These are phyloP conservation scores for Tetramorium simillimum DNA, from an alignment of 1,140 invertebrate genomes.

Conservation along the genomic window DNA sequence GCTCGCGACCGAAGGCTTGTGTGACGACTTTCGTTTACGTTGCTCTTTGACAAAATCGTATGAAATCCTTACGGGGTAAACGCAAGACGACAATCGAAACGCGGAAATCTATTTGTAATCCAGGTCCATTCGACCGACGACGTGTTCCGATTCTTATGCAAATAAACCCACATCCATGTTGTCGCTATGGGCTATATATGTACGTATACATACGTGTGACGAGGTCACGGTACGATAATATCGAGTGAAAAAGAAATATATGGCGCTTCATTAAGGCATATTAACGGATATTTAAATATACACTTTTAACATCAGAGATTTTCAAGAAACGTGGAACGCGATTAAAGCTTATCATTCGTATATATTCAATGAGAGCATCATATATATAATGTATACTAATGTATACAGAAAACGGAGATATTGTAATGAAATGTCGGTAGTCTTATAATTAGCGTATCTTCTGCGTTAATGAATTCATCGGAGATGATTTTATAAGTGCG, in stretches of 20 bases:
- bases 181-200: background rate
- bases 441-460: background rate
- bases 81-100: background rate
- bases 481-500: background rate
- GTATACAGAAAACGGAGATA: background rate
- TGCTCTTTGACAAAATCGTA: slow-evolving; percentile 8
- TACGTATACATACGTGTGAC: background rate
- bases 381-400: background rate
- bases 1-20: too few species aligned
- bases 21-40: background rate
- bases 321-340: background rate
- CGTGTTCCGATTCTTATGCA: slow-evolving; percentile 42
- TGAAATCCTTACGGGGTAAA: slow-evolving; percentile 8
- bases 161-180: slow-evolving; percentile 29
- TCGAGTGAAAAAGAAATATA: slow-evolving; percentile 8
- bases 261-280: slow-evolving; percentile 11
- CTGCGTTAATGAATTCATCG: background rate
- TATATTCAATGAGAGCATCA: background rate
- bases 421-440: background rate
- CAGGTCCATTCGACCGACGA: background rate
- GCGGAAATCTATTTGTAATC: slow-evolving; percentile 30
- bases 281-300: background rate
- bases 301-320: background rate
- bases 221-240: slow-evolving; percentile 1
- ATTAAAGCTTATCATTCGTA: slow-evolving; percentile 6